These are phyloP conservation scores for Morinoia aosen DNA, from an alignment of 2,888 invertebrate species.

Conservation along the genomic window DNA sequence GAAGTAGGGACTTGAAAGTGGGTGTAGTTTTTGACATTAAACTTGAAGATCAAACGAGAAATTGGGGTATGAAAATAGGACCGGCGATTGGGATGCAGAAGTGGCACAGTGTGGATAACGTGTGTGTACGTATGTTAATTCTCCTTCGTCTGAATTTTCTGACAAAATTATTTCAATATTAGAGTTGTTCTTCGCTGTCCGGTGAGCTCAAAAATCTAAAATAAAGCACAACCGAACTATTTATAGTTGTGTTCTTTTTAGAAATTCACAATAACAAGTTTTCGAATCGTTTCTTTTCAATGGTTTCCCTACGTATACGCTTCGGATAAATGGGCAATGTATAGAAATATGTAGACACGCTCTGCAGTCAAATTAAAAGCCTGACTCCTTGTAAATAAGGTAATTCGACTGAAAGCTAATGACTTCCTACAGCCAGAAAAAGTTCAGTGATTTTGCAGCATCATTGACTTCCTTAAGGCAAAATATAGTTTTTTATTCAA, in stretches of 20 bases:
- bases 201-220: neutral
- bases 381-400: too few relatives aligned
- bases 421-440: too few relatives aligned
- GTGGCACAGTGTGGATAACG: too few relatives aligned
- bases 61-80: neutral
- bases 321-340: neutral
- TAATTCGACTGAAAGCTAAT: too few relatives aligned
- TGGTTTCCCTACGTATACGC: neutral
- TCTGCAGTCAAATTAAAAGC: neutral
- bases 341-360: neutral
- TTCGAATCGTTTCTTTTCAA: neutral
- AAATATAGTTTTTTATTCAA: too few relatives aligned
- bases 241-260: too few relatives aligned
- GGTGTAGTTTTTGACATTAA: neutral
- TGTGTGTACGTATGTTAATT: neutral
- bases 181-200: neutral
- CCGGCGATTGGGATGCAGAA: too few relatives aligned
- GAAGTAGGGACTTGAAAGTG: neutral
- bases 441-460: too few relatives aligned
- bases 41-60: neutral
- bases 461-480: too few relatives aligned
- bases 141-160: neutral
- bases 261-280: neutral
- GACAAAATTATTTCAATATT: neutral
- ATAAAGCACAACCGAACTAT: neutral